phyloP scores from a whole-genome alignment of 2,797 vertebrate genomes.

The Labeo calbasu region DNA sequence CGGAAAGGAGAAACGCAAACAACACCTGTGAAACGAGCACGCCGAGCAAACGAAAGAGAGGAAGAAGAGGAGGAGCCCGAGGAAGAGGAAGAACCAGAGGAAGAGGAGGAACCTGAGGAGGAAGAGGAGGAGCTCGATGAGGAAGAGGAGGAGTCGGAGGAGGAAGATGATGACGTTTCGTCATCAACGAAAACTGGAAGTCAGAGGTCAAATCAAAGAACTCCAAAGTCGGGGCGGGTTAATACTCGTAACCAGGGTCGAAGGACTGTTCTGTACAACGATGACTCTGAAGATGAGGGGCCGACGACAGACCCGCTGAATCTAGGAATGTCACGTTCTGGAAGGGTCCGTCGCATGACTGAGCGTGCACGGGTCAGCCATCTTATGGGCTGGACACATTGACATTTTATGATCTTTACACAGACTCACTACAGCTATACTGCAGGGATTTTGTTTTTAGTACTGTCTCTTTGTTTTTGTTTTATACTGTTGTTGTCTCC shows the following conservation, averaged over 20 bases:
- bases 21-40: slow-evolving; percentile 59
- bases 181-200: slow-evolving; percentile 15
- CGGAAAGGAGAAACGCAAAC: slow-evolving; percentile 72
- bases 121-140: slow-evolving; percentile 74
- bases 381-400: slow-evolving; percentile 99
- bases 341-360: slow-evolving; percentile 97
- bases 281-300: slow-evolving; percentile 90
- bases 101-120: slow-evolving; percentile 68
- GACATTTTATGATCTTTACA: slow-evolving; percentile 57
- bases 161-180: slow-evolving; percentile 64
- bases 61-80: slow-evolving; percentile 67
- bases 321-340: slow-evolving; percentile 94
- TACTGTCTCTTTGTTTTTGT: slow-evolving; percentile 55
- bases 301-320: slow-evolving; percentile 92
- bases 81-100: slow-evolving; percentile 70
- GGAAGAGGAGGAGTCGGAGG: slow-evolving; percentile 71
- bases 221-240: slow-evolving; percentile 79
- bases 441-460: slow-evolving; percentile 89
- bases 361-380: slow-evolving; percentile 98
- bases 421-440: slow-evolving; percentile 74
- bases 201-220: slow-evolving; percentile 51
- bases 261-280: slow-evolving; percentile 92
- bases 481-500: slow-evolving; percentile 62
- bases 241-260: slow-evolving; percentile 96
- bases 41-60: slow-evolving; percentile 56